Base-by-base conservation (phyloP, 2,113 vertebrate genomes). In the Melospiza georgiana region DNA sequence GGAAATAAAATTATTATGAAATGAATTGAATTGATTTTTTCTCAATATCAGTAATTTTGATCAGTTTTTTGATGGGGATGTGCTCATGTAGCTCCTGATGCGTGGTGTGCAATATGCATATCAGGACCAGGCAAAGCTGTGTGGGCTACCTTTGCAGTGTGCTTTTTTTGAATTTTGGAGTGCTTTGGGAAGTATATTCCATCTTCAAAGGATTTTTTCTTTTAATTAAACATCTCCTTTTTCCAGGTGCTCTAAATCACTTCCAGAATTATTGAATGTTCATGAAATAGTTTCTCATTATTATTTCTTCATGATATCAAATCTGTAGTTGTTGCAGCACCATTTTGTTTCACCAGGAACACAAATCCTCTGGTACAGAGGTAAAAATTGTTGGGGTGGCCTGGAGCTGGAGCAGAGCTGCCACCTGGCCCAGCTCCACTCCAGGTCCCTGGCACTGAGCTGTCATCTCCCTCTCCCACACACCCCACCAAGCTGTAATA, bases 181-280 rank as follows among this genome's bases (percentile, higher is more conserved):
- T 57, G 22, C 67, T 95, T 89, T 58, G 51, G 75, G 69, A 88
- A 85, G 37, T 12, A 10, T 30, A 31, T 65, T 65, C 12, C 27
- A 44, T 51, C 82, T 93, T 90, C 71, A 87, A 57, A 84, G 24
- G 49, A 71, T 66, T 94, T 74, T 39, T 75, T 71, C 78, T 91
- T 77, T 82, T 63, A 75, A 68, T 81, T 75, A 78, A 89, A 16
- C 16, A 33, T 43, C 31, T 65, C 24, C 22, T 78, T 72, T 77
- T 66, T 48, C 54, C 75, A 69, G 63, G 57, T 94, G 33, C 72
- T 67, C 39, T 67, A 85, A 66, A 55, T 46, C 0, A 0, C 46
- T 82, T 93, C 49, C 16, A 46, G 55, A 76, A 65, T 0, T 2
- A 18, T 59, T 46, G 44, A 58, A 33, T 0, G 0, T 44, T 21